Evolutionary conservation across 2,113 vertebrate genomes (phyloP).

Genomic region (Oryzias curvinotus): DNA sequence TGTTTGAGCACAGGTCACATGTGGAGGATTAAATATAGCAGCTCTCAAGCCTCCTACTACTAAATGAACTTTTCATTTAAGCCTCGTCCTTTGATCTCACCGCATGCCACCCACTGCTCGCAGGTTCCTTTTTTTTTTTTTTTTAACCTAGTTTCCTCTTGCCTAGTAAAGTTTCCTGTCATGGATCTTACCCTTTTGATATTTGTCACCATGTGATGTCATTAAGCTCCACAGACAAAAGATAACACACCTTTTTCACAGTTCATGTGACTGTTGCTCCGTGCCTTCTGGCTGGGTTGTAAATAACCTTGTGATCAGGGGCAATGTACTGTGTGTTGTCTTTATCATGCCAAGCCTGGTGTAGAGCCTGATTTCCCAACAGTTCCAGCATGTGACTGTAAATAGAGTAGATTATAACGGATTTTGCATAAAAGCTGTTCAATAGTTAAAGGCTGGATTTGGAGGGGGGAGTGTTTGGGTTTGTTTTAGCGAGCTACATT

Average conservation of each 20-base stretch:
- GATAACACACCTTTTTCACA: conserved; percentile 7
- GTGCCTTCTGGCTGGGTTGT: conserved; percentile 13
- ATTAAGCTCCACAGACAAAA: conserved; percentile 5
- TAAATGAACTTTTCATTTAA: conserved; percentile 66
- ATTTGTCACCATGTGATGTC: not conserved
- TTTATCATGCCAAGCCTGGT: conserved; percentile 37
- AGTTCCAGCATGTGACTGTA: conserved; percentile 49
- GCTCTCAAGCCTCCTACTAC: conserved; percentile 36
- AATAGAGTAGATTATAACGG: conserved; percentile 15
- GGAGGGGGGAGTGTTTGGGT: not conserved
- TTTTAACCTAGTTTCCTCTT: conserved; percentile 2
- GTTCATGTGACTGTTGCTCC: conserved; percentile 36
- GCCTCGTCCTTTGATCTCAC: conserved; percentile 9
- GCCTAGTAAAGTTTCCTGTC: not conserved
- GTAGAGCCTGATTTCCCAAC: conserved; percentile 38
- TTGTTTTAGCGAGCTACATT: conserved; percentile 6
- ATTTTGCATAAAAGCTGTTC: conserved; percentile 22
- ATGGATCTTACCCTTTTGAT: not conserved
- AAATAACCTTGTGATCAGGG: conserved; percentile 43
- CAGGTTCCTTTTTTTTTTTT: not conserved
- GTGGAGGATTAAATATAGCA: conserved; percentile 67
- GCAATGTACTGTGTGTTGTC: conserved; percentile 6
- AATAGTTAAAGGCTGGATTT: not conserved
- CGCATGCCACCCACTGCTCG: conserved; percentile 2
- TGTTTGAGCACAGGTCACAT: conserved; percentile 58